phyloP scores from a whole-genome alignment of 2,888 invertebrate genomes.

The Mimachlamys varia region DNA sequence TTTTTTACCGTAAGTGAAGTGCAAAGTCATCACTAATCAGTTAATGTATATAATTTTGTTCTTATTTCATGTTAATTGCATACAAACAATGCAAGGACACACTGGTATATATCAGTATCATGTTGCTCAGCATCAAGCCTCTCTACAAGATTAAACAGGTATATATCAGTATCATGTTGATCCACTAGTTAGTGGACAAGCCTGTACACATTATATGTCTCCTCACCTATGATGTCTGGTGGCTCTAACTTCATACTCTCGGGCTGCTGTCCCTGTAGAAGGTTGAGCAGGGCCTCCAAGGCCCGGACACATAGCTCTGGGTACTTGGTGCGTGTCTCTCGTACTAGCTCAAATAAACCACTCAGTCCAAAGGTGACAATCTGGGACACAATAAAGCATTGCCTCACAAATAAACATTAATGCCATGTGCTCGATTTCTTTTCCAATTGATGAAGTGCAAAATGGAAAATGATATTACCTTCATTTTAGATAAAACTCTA shows the following conservation, averaged over 20 bases:
- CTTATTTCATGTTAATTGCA: no score
- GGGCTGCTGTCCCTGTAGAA: conserved; percentile 94
- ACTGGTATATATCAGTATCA: no score
- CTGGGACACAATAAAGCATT: conserved; percentile 61
- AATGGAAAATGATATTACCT: neutral
- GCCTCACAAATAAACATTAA: neutral
- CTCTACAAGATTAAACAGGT: no score
- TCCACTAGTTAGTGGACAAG: no score
- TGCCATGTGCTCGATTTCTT: no score
- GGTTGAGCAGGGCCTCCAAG: conserved; percentile 92
- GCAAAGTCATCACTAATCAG: no score
- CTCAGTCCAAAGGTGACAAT: conserved; percentile 82
- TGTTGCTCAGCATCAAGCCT: no score
- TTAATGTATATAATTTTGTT: no score
- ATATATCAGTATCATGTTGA: no score
- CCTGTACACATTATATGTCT: neutral
- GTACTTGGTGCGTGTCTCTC: conserved; percentile 92
- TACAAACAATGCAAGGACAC: no score
- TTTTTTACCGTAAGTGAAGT: no score
- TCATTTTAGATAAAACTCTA: neutral
- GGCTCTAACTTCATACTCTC: conserved; percentile 93
- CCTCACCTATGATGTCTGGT: conserved; percentile 86
- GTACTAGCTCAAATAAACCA: conserved; percentile 95
- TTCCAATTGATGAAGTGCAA: neutral
- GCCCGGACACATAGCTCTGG: conserved; percentile 94